Evolutionary conservation across 1,140 invertebrate genomes (phyloP).

Genomic region (Caligus rogercresseyi): DNA sequence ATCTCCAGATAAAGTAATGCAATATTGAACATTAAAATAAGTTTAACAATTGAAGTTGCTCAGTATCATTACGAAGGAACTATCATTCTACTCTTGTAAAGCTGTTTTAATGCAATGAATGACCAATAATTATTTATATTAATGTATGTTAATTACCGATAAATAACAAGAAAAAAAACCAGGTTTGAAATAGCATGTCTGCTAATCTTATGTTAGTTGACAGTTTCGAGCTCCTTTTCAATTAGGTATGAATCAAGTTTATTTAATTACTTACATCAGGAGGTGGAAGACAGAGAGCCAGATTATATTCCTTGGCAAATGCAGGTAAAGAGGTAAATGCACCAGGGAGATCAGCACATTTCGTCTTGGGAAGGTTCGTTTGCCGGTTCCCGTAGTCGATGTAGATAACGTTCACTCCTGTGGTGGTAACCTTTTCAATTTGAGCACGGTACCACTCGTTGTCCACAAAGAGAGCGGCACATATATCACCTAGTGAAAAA

Average conservation of each 20-base stretch:
- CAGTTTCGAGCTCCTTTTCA: too few relatives aligned
- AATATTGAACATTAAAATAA: too few relatives aligned
- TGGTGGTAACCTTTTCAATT: conserved; percentile 61
- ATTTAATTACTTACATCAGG: conserved; percentile 15
- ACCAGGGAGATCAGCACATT: conserved; percentile 52
- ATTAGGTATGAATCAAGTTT: not conserved
- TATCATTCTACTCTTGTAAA: too few relatives aligned
- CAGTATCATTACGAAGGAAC: too few relatives aligned
- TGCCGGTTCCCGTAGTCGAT: conserved; percentile 91
- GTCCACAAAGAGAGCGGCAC: conserved; percentile 77
- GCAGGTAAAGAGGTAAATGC: conserved; percentile 48
- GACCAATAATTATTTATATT: too few relatives aligned
- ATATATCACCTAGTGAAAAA: conserved; percentile 47
- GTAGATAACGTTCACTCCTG: conserved; percentile 53
- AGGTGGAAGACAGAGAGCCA: conserved; percentile 42
- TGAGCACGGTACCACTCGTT: conserved; percentile 84
- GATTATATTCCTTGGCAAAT: conserved; percentile 63
- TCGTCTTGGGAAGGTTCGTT: conserved; percentile 34
- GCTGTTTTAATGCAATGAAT: too few relatives aligned
- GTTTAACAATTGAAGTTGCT: too few relatives aligned
- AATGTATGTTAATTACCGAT: too few relatives aligned
- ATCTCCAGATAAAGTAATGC: too few relatives aligned
- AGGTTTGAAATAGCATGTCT: too few relatives aligned
- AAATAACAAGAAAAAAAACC: too few relatives aligned
- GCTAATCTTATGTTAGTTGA: too few relatives aligned